Conservation (phyloP, 1,140 invertebrate genomes). For the Himalopsyche phryganea region DNA sequence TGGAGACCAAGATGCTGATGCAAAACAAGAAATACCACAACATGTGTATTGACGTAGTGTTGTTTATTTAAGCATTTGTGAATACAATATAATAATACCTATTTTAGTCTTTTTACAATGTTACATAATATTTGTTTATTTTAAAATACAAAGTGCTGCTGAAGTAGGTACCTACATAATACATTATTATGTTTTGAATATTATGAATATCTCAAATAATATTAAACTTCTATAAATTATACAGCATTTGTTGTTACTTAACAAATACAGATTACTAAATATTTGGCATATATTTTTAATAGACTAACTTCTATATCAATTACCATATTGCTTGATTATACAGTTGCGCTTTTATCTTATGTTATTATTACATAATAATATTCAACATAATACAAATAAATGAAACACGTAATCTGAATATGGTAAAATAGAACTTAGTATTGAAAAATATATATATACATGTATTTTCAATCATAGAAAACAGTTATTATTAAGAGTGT, state of each 20-base stretch:
- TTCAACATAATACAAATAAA: no score
- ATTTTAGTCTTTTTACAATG: not conserved
- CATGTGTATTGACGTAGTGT: not conserved
- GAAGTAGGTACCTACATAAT: not conserved
- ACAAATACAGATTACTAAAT: conserved; percentile 7
- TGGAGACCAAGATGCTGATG: no score
- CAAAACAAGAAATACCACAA: not conserved
- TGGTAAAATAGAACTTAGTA: no score
- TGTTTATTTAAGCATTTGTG: conserved; percentile 23
- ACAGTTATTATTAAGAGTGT: no score
- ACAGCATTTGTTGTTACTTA: not conserved
- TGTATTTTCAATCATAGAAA: no score
- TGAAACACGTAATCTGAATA: no score
- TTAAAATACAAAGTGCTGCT: not conserved
- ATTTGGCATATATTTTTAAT: conserved; percentile 20
- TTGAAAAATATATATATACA: no score
- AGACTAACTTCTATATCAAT: not conserved
- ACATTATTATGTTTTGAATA: not conserved
- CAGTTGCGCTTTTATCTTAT: not conserved
- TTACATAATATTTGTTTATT: not conserved
- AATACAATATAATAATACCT: conserved; percentile 6
- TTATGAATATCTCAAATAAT: not conserved
- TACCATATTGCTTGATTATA: conserved; percentile 1
- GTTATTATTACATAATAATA: not conserved
- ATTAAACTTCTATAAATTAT: no score